Base-by-base conservation (phyloP, 2,113 vertebrate genomes). In the Cryptotis parvus region DNA sequence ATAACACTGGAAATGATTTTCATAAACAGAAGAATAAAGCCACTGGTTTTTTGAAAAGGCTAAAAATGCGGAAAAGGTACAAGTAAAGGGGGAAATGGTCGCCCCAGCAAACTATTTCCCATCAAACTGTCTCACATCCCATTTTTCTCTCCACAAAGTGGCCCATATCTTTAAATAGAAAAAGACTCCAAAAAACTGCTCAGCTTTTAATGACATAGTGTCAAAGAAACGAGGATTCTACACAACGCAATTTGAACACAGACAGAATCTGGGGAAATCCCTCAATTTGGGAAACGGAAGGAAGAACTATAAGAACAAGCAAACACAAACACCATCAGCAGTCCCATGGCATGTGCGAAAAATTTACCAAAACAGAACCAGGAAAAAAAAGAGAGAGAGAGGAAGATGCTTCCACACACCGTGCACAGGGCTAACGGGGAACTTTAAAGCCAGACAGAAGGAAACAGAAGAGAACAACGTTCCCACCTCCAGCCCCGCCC, bases 121-220 rank as follows among this genome's bases (percentile, higher is more conserved):
- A 9, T 29, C 22, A 65, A 80, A 39, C 66, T 37, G 63, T 27
- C 11, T 74, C 75, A 41, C 87, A 75, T n/a, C 24, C 55, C 27
- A 33, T 7, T 11, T 41, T 84, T 90, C 73, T 74, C 73, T 80
- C 83, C 81, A 58, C 15, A 72, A 75, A 72, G n/a, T 31, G 70
- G 1, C 29, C 35, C 52, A 76, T 79, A 68, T 11, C 31, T 78
- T 80, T 27, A 49, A 43, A 63, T 39, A 87, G 33, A 87, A 52
- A 87, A 52, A 84, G 69, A 9, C 39, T 91, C 87, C 66, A 49
- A 39, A 93, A 78, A 35, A 37, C 45, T 68, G 55, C 85, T 90
- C 82, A 78, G 80, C 37, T 85, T 91, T 68, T 24, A 66, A 81
- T 66, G 33, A 18, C 43, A 33, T n/a, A 33, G 45, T 85, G 75